Percentiles rank a stretch among this genome's conserved stretches.
These are phyloP conservation scores for Phalacrocorax brasilianus DNA, from an alignment of 2,113 vertebrate species.

Conservation along the genomic window DNA sequence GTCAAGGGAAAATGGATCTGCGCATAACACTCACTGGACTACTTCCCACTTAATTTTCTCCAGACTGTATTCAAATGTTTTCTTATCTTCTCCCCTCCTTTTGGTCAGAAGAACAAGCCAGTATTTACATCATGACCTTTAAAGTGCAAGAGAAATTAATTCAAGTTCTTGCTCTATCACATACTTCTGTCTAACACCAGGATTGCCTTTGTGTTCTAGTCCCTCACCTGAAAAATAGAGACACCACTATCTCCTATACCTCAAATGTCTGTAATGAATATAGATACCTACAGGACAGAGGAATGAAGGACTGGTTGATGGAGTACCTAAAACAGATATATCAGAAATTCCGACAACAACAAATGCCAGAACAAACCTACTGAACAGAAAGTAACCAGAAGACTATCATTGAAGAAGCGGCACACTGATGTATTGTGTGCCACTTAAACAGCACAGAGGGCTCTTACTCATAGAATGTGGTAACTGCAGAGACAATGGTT, in stretches of 20 bases:
- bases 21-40: not conserved
- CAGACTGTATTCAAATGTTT: not conserved
- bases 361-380: not conserved
- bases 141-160: not conserved
- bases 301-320: not conserved
- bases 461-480: rapidly evolving
- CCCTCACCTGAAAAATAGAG: not conserved
- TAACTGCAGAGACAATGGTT: not conserved
- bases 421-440: not conserved
- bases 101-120: not conserved
- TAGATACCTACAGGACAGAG: not conserved
- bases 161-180: not conserved
- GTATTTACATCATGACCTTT: not conserved
- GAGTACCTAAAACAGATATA: not conserved
- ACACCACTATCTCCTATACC: not conserved
- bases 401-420: not conserved
- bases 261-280: not conserved
- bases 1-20: not conserved
- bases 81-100: not conserved
- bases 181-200: not conserved
- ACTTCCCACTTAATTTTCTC: not conserved
- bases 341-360: not conserved
- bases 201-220: not conserved
- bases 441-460: not conserved
- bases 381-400: not conserved